Evolutionary conservation across 2,888 invertebrate species (phyloP).

Genomic region (Campoplex capitator): DNA sequence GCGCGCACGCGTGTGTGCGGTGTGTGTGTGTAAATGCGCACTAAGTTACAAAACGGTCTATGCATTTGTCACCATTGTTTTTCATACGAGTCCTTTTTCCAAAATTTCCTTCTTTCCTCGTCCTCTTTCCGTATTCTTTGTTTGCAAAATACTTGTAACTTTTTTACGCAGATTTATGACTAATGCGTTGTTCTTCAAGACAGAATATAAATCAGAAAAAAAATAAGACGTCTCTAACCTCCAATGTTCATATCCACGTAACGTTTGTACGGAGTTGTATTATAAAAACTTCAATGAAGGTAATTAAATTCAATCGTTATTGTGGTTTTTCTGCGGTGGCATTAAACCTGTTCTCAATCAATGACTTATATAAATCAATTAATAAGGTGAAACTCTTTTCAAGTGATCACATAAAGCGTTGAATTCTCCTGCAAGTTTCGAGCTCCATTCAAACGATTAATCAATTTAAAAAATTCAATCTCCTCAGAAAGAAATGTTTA

Average conservation of each 20-base stretch:
- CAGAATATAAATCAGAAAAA: constrained; percentile 44
- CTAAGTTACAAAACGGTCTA: constrained; percentile 70
- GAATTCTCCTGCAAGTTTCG: not conserved
- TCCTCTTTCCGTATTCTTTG: constrained; percentile 33
- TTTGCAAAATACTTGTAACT: constrained; percentile 30
- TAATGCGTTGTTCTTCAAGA: constrained; percentile 63
- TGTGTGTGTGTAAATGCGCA: constrained; percentile 43
- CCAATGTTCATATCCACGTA: constrained; percentile 26
- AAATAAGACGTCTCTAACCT: constrained; percentile 52
- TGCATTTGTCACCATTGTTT: constrained; percentile 60
- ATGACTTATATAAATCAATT: not conserved
- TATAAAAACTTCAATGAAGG: not conserved
- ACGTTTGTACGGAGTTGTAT: not conserved
- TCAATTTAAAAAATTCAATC: not conserved
- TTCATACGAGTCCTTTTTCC: not conserved
- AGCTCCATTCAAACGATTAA: not conserved
- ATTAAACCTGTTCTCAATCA: not conserved
- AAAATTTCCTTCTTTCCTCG: constrained; percentile 29
- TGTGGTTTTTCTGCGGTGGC: not conserved
- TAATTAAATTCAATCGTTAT: not conserved
- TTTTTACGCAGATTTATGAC: constrained; percentile 54
- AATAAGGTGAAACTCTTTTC: not conserved
- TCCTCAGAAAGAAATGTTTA: not conserved
- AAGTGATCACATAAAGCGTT: not conserved
- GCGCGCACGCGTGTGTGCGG: constrained; percentile 15